Percentiles rank a stretch among this genome's conserved stretches.
phyloP scores from a whole-genome alignment of 2,113 vertebrate genomes.

The Onychostruthus taczanowskii region DNA sequence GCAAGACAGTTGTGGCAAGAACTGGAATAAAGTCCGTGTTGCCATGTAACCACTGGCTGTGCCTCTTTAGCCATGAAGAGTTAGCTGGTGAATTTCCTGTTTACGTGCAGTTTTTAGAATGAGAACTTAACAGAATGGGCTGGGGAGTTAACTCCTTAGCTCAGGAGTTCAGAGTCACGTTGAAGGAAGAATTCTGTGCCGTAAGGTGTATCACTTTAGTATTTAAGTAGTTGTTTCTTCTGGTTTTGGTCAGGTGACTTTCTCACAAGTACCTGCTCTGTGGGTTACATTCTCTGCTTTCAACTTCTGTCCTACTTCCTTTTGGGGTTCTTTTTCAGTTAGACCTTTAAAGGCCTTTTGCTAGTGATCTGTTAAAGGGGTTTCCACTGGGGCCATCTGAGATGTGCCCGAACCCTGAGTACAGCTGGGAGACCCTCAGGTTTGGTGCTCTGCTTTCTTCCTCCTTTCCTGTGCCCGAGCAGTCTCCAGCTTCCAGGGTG shows the following conservation, averaged over 20 bases:
- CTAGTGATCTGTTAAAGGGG: background rate
- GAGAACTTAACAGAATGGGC: background rate
- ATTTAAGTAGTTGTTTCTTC: background rate
- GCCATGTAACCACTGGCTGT: rapidly evolving
- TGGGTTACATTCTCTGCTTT: background rate
- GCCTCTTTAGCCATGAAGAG: background rate
- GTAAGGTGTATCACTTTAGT: background rate
- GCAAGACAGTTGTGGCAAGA: background rate
- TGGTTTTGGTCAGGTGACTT: background rate
- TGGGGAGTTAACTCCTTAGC: background rate
- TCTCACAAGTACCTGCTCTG: background rate
- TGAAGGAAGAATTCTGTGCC: background rate
- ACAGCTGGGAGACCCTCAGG: background rate
- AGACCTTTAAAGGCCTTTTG: background rate
- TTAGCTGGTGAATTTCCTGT: background rate
- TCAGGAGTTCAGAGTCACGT: background rate
- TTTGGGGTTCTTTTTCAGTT: background rate
- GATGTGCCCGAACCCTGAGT: background rate
- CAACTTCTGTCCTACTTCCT: background rate
- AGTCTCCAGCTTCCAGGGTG: background rate
- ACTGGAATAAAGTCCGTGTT: background rate
- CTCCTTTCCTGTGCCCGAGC: background rate
- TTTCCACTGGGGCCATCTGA: background rate
- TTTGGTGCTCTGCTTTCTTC: background rate
- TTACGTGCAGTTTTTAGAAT: background rate